phyloP scores from a whole-genome alignment of 2,888 invertebrate genomes.

The Chamaedrilus cognettii region DNA sequence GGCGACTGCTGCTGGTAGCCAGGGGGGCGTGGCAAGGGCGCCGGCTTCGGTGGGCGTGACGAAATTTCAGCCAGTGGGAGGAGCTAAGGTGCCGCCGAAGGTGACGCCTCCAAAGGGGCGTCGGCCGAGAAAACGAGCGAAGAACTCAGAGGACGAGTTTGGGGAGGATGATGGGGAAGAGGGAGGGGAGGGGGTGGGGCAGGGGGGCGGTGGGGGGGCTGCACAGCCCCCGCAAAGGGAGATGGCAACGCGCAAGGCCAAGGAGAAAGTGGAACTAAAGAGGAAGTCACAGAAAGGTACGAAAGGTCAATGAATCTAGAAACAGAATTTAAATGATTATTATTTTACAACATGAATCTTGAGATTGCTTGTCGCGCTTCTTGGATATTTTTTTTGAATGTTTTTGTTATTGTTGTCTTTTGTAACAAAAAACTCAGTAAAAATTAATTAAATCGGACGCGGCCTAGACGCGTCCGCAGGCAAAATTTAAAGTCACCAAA shows the following conservation, averaged over 20 bases:
- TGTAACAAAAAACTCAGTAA: too few relatives aligned
- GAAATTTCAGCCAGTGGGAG: too few relatives aligned
- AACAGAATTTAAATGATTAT: too few relatives aligned
- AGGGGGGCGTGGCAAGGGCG: not conserved
- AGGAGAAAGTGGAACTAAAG: conserved; percentile 29
- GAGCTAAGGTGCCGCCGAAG: not conserved
- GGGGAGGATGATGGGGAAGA: not conserved
- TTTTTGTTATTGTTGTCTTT: too few relatives aligned
- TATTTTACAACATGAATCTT: too few relatives aligned
- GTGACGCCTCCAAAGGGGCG: not conserved
- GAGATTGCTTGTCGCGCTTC: too few relatives aligned
- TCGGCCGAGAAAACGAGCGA: conserved; percentile 1
- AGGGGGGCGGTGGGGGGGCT: too few relatives aligned
- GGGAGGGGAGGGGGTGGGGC: not conserved
- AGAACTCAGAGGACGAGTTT: not conserved
- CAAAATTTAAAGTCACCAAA: too few relatives aligned
- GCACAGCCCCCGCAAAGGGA: conserved; percentile 20
- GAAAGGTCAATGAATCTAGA: too few relatives aligned
- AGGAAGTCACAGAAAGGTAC: conserved; percentile 40
- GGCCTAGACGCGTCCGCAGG: too few relatives aligned
- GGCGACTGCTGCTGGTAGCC: not conserved
- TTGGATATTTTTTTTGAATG: too few relatives aligned
- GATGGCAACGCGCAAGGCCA: conserved; percentile 28
- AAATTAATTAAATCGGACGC: too few relatives aligned
- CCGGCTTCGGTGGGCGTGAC: not conserved